Evolutionary conservation across 2,113 vertebrate species (phyloP).

Genomic region (Periophthalmus modestus): DNA sequence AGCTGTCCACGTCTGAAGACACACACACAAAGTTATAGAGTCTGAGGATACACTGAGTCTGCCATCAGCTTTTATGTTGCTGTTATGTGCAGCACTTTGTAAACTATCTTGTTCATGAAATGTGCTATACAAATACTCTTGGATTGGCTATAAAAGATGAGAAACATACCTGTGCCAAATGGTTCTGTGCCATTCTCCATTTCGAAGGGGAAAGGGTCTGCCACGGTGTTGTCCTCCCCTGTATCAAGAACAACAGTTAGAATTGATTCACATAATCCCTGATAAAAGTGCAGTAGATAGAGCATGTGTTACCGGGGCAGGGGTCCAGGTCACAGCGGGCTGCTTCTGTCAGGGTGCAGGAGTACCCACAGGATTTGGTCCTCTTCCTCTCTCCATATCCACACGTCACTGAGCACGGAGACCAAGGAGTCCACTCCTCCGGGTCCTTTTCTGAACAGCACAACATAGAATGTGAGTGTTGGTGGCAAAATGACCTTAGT

Average conservation of each 20-base stretch:
- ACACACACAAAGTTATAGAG: conserved; percentile 3
- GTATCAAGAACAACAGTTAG: background rate
- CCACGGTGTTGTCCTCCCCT: conserved; percentile 76
- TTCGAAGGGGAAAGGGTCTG: conserved; percentile 75
- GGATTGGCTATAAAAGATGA: background rate
- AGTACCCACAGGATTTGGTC: conserved; percentile 84
- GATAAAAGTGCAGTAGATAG: background rate
- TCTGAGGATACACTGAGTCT: background rate
- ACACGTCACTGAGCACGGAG: conserved; percentile 86
- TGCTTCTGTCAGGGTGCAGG: conserved; percentile 86
- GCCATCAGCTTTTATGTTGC: too few species aligned
- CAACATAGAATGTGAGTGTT: background rate
- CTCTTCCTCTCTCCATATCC: conserved; percentile 84
- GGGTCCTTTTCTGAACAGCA: conserved; percentile 77
- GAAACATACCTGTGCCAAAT: conserved; percentile 82
- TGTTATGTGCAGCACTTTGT: too few species aligned
- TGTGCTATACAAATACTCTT: too few species aligned
- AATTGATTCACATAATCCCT: background rate
- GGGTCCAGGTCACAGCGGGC: conserved; percentile 79
- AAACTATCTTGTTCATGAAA: too few species aligned
- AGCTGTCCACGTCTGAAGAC: conserved; percentile 86
- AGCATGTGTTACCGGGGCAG: conserved; percentile 79
- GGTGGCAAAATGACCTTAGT: background rate
- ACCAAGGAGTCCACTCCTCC: conserved; percentile 90
- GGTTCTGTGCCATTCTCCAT: conserved; percentile 82